Conservation (phyloP, 2,797 vertebrate genomes). For the Myripristis jacobus region DNA sequence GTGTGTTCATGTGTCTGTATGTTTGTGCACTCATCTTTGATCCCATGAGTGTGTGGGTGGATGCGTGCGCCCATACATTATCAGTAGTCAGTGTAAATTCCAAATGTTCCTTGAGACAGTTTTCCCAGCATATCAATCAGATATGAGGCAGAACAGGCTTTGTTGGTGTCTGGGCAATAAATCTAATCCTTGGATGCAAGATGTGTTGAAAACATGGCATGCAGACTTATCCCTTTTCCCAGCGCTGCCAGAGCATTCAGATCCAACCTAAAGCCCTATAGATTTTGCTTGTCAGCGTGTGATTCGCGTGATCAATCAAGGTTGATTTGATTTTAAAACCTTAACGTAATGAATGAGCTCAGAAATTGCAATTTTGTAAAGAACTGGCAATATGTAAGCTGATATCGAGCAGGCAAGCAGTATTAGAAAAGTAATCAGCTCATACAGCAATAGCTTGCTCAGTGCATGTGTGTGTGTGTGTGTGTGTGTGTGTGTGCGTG, state of each 20-base stretch:
- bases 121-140: slow-evolving; percentile 32
- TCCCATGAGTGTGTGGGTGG: slow-evolving; percentile 25
- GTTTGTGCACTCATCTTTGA: slow-evolving; percentile 29
- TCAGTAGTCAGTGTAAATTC: slow-evolving; percentile 26
- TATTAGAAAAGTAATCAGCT: background rate
- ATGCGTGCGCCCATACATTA: slow-evolving; percentile 30
- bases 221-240: background rate
- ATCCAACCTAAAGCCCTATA: background rate
- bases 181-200: slow-evolving; percentile 22
- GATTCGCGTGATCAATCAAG: background rate
- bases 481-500: slow-evolving; percentile 3
- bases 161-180: slow-evolving; percentile 23
- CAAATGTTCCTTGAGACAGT: slow-evolving; percentile 44
- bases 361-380: too few species aligned
- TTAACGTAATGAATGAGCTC: too few species aligned
- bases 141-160: slow-evolving; percentile 3
- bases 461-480: slow-evolving; percentile 1
- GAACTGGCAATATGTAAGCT: background rate
- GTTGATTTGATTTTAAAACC: background rate
- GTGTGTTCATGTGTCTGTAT: background rate
- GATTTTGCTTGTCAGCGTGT: slow-evolving; percentile 8
- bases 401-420: slow-evolving; percentile 7
- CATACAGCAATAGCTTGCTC: background rate
- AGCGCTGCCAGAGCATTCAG: background rate
- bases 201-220: slow-evolving; percentile 14